Evolutionary conservation across 2,797 vertebrate species (phyloP), one percentile per base, ranked within the genome.

Genomic region (Lerista edwardsae): DNA sequence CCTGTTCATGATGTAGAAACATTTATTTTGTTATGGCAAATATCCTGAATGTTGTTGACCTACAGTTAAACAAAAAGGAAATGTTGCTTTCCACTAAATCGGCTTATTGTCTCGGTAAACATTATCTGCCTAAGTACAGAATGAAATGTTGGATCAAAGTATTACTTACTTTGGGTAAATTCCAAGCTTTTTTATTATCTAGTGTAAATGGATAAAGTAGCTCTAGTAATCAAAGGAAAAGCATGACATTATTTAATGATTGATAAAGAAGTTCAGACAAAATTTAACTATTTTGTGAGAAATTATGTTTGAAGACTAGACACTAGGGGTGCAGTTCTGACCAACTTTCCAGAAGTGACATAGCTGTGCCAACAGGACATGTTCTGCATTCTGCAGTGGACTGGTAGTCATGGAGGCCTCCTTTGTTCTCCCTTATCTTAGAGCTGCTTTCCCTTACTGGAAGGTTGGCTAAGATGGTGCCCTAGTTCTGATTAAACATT

Each of bases 11-110:
- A 55, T 55, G 87, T 39, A 65, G 72, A 89, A 75, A 44, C 47
- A 39, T 88, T 67, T 84, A 61, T 84, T 90, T 80, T 69, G 76
- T 88, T 89, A 76, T 79, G 87, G 83, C 25, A 68, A 84, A 77
- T 23, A 73, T 83, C 55, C 82, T 91, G 87, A 67, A 83, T 76
- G 68, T 86, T 76, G 82, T 80, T 76, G 79, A 57, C 64, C 29
- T 62, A 79, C 84, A 23, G 21, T 85, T 89, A 82, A 79, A 89
- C 80, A 69, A 89, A 87, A 92, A 85, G 47, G 80, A 61, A 84
- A 73, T 77, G 67, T 27, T 2, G 34, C 31, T 80, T 90, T 92
- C 90, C 90, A 89, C 78, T 59, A 64, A 64, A 36, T 79, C 36
- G 14, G 5, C 84, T 47, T 79, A 72, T 17, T 41, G 36, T 41